Evolutionary conservation across 2,113 vertebrate species (phyloP), one percentile per base, ranked within the genome.

Genomic region (Hipposideros armiger): DNA sequence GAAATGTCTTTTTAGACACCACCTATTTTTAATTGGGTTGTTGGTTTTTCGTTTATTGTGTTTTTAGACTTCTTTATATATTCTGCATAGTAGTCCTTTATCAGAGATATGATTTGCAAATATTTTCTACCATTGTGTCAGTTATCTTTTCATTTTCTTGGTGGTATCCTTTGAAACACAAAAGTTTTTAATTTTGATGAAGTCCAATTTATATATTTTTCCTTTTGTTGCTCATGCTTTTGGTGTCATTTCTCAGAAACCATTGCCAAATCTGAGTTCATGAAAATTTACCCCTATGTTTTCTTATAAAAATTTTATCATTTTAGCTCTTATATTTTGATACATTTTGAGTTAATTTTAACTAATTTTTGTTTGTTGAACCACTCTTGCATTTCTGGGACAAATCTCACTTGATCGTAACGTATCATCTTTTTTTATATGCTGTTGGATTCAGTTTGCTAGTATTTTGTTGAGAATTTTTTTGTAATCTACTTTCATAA

Each of bases 301-400:
- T 90, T 47, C 62, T 90, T 80, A 32, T 19, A 40, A 80, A 30
- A 66, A n/a, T 90, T 42, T 69, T 80, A 58, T 45, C 62, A 7
- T 19, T 58, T 90, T 81, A 81, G 28, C 52, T 91, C 50, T 22
- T 45, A 40, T 11, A 30, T 50, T 56, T 77, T 67, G 50, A 90
- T 67, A 78, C 26, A 80, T 58, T 70, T 87, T 70, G 88, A 26
- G 15, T 90, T 45, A 32, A 83, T 90, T 80, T 80, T 81, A 70
- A 74, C n/a, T 13, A 19, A 70, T 13, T 84, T 74, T 84, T 83
- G 56, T 54, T 64, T 74, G 56, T 50, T 84, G 42, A 83, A 64
- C 24, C 30, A 28, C 67, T 62, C 54, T 73, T 73, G 26, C 20
- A 32, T 66, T 74, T 92, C 45, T 17, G 36, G n/a, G 56, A 24